Evolutionary conservation across 2,797 vertebrate species (phyloP).

Genomic region (Sebastes steindachneri): DNA sequence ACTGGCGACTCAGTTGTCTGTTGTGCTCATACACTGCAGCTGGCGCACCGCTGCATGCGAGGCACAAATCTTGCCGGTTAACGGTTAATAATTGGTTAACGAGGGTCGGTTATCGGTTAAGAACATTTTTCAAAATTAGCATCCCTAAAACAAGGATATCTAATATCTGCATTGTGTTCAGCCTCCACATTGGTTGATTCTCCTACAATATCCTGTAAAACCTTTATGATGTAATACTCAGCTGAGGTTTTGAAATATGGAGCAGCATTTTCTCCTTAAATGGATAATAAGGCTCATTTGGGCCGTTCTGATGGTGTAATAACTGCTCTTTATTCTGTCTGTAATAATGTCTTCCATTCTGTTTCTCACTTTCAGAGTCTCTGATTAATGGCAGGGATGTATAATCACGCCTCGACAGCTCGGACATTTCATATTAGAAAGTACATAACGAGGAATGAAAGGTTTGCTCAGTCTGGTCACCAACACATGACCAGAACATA

Average conservation of each 20-base stretch:
- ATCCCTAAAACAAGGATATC: not conserved
- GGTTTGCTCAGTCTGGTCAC: not conserved
- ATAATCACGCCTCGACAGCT: slow-evolving; percentile 4
- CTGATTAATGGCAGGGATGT: slow-evolving; percentile 3
- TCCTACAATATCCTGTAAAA: not conserved
- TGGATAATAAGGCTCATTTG: not conserved
- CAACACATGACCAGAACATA: slow-evolving; percentile 1
- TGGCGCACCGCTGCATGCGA: too few relatives aligned
- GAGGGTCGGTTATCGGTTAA: too few relatives aligned
- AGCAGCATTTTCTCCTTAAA: not conserved
- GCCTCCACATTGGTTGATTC: not conserved
- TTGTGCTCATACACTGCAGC: too few relatives aligned
- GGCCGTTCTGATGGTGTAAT: not conserved
- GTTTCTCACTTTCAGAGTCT: not conserved
- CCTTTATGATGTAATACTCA: not conserved
- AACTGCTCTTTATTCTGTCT: not conserved
- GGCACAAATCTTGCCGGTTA: too few relatives aligned
- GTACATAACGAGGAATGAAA: slow-evolving; percentile 5
- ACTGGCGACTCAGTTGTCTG: too few relatives aligned
- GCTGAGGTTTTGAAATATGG: not conserved
- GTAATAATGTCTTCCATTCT: not conserved
- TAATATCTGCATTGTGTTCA: not conserved
- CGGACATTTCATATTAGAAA: slow-evolving; percentile 12
- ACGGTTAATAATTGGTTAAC: too few relatives aligned
- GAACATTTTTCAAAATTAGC: too few relatives aligned